Evolutionary conservation across 37 sponge, comb jelly and placozoan genomes (phyloP), one percentile per base, ranked within the genome.

Genomic region (Chondrilla cf. caribensis): DNA sequence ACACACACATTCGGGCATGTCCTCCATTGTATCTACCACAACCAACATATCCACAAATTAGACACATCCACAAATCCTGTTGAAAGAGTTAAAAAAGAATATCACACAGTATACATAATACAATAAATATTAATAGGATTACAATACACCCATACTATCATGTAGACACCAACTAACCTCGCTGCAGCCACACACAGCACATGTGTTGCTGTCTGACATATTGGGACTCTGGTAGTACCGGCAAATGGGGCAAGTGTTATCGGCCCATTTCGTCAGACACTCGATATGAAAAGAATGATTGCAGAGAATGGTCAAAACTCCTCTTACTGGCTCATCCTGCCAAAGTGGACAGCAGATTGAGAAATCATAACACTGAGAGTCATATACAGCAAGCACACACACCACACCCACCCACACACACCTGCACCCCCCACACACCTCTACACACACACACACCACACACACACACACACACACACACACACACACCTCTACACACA

Each of bases 1-100:
- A n/a, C 15, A 51, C 92, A 72, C 43, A 94, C 95, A 21, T 82
- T 60, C 83, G 64, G 58, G 97, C 95, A 66, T 97, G 97, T 22
- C 92, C 91, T 26, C 88, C 86, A 28, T 78, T 77, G 32, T 97
- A 97, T 70, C 99, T 86, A 0, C 99, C 99, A 91, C 99, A 98
- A 6, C 99, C 99, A 33, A 98, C 87, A 77, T 93, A 71, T 0
- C 99, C 99, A 91, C 99, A 98, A 24, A 98, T 88, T 1, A 98
- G 82, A 60, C 99, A 98, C 14, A 98, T 91, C 98, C 98, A 98
- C 62, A 98, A 44, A 58, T 91, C 88, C 93, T 98, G 55, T 15
- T 51, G 62, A 1, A 22, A 2, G 55, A 41, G 76, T 77, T 39
- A 31, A 38, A 38, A 26, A 11, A 29, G 29, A 31, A 36, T 3